Evolutionary conservation across 2,113 vertebrate species (phyloP).

Genomic region (Leucopternis melanops): DNA sequence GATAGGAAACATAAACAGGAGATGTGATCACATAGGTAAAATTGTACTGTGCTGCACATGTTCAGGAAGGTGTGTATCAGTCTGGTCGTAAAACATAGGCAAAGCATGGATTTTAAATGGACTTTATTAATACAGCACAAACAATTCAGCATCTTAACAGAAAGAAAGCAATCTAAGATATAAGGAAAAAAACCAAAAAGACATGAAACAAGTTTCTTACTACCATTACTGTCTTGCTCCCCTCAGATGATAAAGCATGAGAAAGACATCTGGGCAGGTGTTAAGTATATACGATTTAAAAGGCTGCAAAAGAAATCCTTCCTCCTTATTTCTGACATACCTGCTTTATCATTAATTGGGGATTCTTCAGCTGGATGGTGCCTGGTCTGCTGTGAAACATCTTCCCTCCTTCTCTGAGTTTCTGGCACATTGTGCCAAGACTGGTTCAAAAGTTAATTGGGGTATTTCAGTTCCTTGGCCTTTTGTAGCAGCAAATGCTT

Average conservation of each 20-base stretch:
- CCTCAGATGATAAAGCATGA: background rate
- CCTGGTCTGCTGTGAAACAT: background rate
- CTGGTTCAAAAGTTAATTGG: background rate
- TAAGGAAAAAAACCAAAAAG: background rate
- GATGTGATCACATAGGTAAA: background rate
- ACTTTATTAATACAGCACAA: background rate
- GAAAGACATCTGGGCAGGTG: background rate
- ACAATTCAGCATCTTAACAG: background rate
- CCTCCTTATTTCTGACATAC: background rate
- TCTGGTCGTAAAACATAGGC: background rate
- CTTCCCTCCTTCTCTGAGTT: background rate
- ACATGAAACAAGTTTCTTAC: background rate
- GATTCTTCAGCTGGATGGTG: background rate
- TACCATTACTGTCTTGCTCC: background rate
- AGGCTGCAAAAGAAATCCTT: background rate
- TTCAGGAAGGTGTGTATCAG: background rate
- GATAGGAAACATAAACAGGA: background rate
- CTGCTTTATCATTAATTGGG: background rate
- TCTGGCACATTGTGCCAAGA: background rate
- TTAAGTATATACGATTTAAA: background rate
- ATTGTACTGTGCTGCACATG: background rate
- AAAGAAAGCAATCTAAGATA: background rate
- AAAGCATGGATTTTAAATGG: background rate
- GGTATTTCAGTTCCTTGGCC: background rate
- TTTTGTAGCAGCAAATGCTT: background rate